A percentile compares a stretch with the other conserved stretches of the same genome.
Evolutionary conservation across 2,113 vertebrate species (phyloP).

Genomic region (Prionailurus viverrinus): DNA sequence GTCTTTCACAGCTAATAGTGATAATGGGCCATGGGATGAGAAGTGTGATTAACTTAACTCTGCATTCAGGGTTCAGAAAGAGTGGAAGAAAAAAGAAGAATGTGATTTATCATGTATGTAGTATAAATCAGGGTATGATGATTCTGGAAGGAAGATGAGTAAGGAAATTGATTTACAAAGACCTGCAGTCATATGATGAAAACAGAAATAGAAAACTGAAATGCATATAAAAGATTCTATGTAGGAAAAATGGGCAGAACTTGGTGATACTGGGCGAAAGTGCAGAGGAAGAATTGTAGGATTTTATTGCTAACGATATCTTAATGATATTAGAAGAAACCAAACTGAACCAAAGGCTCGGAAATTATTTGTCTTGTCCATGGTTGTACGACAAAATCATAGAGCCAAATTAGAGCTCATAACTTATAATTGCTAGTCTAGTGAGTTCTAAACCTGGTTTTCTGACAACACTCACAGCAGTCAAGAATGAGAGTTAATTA

Average conservation of each 20-base stretch:
- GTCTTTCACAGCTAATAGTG: neutral
- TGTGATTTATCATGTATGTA: neutral
- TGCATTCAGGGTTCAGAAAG: neutral
- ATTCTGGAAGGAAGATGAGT: slow-evolving; percentile 32
- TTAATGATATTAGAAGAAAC: slow-evolving; percentile 20
- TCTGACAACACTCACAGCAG: neutral
- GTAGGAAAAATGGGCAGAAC: neutral
- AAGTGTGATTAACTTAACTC: neutral
- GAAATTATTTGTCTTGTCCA: neutral
- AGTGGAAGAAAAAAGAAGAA: neutral
- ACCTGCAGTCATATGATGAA: neutral
- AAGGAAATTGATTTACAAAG: slow-evolving; percentile 16
- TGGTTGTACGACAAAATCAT: neutral
- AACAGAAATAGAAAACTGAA: slow-evolving; percentile 47
- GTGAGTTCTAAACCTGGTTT: neutral
- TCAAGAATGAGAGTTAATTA: neutral
- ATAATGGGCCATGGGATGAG: neutral
- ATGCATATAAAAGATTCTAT: neutral
- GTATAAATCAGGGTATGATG: neutral
- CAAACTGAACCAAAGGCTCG: neutral
- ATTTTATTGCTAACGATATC: neutral
- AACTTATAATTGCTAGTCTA: neutral
- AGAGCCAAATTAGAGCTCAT: neutral
- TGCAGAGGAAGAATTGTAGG: neutral
- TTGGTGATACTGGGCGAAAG: neutral